Evolutionary conservation across 2,113 vertebrate species (phyloP).

Genomic region (Paradisaea rubra): DNA sequence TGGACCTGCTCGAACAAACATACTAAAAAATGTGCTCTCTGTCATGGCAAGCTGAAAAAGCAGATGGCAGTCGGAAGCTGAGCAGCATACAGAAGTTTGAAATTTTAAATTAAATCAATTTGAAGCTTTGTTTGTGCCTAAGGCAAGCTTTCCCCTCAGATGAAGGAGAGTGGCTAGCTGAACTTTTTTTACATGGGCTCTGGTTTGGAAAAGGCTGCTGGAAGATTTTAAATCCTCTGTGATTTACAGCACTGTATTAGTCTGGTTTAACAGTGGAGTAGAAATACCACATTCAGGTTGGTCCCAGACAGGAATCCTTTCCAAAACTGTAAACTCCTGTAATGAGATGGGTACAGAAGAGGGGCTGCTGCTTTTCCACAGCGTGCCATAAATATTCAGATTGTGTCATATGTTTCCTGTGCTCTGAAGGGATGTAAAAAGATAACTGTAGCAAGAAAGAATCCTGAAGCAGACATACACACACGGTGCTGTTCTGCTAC

Average conservation of each 20-base stretch:
- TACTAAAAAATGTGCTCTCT: constrained; percentile 70
- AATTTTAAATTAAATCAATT: constrained; percentile 80
- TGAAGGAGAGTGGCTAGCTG: constrained; percentile 66
- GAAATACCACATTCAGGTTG: neutral
- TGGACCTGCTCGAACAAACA: constrained; percentile 75
- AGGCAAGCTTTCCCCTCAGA: constrained; percentile 71
- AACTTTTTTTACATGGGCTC: constrained; percentile 56
- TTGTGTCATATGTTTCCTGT: constrained; percentile 37
- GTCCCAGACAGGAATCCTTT: neutral
- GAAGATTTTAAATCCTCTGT: neutral
- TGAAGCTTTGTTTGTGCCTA: constrained; percentile 75
- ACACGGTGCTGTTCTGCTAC: neutral
- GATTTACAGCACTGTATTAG: neutral
- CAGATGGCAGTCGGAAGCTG: constrained; percentile 78
- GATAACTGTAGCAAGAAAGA: neutral
- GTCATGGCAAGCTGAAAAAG: constrained; percentile 69
- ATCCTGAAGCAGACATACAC: neutral
- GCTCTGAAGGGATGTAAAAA: neutral
- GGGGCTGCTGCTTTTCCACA: constrained; percentile 29
- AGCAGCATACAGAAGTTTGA: constrained; percentile 73
- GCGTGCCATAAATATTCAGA: constrained; percentile 34
- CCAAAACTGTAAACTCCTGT: constrained; percentile 4
- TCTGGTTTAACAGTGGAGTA: neutral
- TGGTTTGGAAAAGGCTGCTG: constrained; percentile 35
- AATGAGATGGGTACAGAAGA: constrained; percentile 28